Base-by-base conservation (phyloP, 2,888 invertebrate genomes). In the Steinernema scapterisci region DNA sequence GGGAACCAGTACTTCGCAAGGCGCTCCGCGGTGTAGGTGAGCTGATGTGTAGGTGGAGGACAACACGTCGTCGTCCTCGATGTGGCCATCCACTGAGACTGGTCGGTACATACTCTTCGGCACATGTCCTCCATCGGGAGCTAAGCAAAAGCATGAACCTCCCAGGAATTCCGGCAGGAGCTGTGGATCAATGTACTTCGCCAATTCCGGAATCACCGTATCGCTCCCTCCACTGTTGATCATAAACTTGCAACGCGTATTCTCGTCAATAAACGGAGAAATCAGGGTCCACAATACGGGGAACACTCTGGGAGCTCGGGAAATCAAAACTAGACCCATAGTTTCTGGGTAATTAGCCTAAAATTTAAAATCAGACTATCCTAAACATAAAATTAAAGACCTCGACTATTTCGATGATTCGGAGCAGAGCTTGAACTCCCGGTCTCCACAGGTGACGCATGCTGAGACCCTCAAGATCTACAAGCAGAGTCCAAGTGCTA, bases 371-470 rank as follows among this genome's bases (percentile, higher is more conserved):
- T n/a, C n/a, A n/a, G n/a, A n/a, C n/a, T n/a, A n/a, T n/a, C n/a
- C n/a, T n/a, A n/a, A n/a, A n/a, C n/a, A n/a, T n/a, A n/a, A n/a
- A n/a, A n/a, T n/a, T n/a, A 38, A 38, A 38, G 5, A 38, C 85
- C 80, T 87, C 88, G 31, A 95, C 94, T 71, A 94, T 93, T 89
- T 93, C 93, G 82, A 93, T 93, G 79, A 93, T 91, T 77, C 91
- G 89, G 43, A 91, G 86, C 56, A 91, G 87, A 48, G 90, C 90
- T 80, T 90, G 92, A 79, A 96, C 93, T 27, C 95, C 95, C 0
- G 95, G 95, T 80, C 95, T 90, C 95, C 95, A 96, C 77, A 96
- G 90, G 89, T 96, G 95, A 1, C 95, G 91, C 95, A 96, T 95
- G 88, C 94, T 95, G 73, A 96, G 91, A 0, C 95, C 95, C 88